Base-by-base conservation (phyloP, 2,113 vertebrate species). In the Pogonocichla stellata region DNA sequence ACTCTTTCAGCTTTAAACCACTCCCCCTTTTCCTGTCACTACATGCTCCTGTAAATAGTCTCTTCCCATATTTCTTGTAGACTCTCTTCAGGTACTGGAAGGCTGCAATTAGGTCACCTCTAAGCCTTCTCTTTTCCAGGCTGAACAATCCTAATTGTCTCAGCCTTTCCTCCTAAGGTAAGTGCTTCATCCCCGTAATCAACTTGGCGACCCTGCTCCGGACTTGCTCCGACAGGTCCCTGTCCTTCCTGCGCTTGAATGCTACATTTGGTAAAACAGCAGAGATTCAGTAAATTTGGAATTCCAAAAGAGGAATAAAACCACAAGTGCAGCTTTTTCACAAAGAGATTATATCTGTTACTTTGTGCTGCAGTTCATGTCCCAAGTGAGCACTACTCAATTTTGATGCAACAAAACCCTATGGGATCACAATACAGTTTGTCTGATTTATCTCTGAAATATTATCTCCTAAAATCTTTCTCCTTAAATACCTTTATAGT, bases 401-500 rank as follows among this genome's bases (percentile, higher is more conserved):
- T 66, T 82, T 70, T 56, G 29, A 56, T 43, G 29, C 7, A 42
- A 78, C 9, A 61, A 84, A 87, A 83, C 73, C 22, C 67, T 40
- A 22, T 1, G 19, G 33, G 73, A 94, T 33, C 26, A 62, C 64
- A 93, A 80, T 0, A 3, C 9, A 54, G 22, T 69, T 73, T 53
- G 18, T 34, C 43, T 38, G 34, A 90, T 75, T 88, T 65, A 58
- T 28, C 29, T 57, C 73, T 86, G 70, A 94, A 95, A 84, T 56
- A 79, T 34, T 36, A 88, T 5, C 19, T 50, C 31, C 31, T 60
- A 56, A 51, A 70, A 82, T 86, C 36, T 58, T 70, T 87, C 54
- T 80, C 53, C 24, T 91, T 90, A 81, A n/a, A 90, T 98, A 99
- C 99, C 99, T 99, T 99, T 97, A 99, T 99, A 78, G 99, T 99